Evolutionary conservation across 2,888 invertebrate species (phyloP), one percentile per base, ranked within the genome.

Genomic region (Diaphora mendica): DNA sequence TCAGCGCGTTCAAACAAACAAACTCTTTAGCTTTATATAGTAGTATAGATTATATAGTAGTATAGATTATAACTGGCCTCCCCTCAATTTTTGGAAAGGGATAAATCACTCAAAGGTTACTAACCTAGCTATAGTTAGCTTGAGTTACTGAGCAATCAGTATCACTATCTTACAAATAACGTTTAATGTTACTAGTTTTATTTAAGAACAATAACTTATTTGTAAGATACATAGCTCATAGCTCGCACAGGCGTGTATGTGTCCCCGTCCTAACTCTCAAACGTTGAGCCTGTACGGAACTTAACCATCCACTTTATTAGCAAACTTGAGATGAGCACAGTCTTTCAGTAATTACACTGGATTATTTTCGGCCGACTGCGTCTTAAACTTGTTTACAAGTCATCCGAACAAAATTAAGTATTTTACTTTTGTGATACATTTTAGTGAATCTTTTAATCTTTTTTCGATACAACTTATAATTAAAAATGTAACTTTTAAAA

Each of bases 241-340:
- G n/a, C 35, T 39, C 20, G 26, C 13, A 39, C 26, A 8, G 39
- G 0, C 26, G n/a, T 42, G 42, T 66, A 77, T 86, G 81, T 88
- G 79, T 74, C 83, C 78, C 65, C 70, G 66, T 78, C 88, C 77
- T 88, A 85, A 89, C 72, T 77, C 79, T 79, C 76, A 83, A 84
- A 81, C 79, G 81, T 82, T 86, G 87, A 87, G 85, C 86, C 86
- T 88, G 86, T 83, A 82, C 85, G 85, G 83, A 91, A 91, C 91
- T 93, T 89, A 91, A 91, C 92, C 92, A 92, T 91, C 92, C 92
- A 92, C 93, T 94, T 95, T 95, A 95, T 95, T 95, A 94, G 91
- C 90, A 94, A 95, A 95, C 92, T 95, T 94, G 86, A 88, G 91
- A 89, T 87, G 90, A 91, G 92, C 88, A 84, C 82, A 91, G 91